These are phyloP conservation scores for Thunnus maccoyii DNA, from an alignment of 2,113 vertebrate species.

Conservation along the genomic window DNA sequence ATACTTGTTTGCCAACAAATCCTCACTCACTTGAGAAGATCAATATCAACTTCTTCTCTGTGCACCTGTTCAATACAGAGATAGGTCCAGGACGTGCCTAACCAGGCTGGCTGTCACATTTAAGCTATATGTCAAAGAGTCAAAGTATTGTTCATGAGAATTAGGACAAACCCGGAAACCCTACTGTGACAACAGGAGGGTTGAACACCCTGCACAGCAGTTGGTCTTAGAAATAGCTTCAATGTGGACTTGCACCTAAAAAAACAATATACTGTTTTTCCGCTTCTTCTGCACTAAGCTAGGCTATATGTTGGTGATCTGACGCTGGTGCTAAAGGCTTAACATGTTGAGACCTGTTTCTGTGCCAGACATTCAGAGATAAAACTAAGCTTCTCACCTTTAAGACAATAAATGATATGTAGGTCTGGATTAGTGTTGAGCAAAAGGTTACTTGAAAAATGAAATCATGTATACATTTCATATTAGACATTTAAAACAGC, in stretches of 20 bases:
- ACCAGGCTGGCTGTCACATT: neutral
- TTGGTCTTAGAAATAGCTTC: neutral
- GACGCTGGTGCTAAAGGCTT: too few relatives aligned
- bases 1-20: conserved; percentile 19
- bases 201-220: neutral
- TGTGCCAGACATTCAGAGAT: too few relatives aligned
- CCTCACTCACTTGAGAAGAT: neutral
- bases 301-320: too few relatives aligned
- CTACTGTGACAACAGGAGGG: neutral
- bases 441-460: too few relatives aligned
- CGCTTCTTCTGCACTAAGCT: too few relatives aligned
- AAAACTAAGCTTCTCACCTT: too few relatives aligned
- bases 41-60: conserved; percentile 2
- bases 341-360: too few relatives aligned
- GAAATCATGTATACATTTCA: too few relatives aligned
- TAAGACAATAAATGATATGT: too few relatives aligned
- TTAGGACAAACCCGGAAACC: neutral
- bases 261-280: too few relatives aligned
- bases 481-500: too few relatives aligned
- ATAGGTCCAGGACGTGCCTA: neutral
- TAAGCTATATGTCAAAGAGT: neutral
- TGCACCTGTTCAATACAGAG: neutral
- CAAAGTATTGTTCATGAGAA: neutral
- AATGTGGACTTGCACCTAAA: neutral
- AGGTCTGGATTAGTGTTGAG: too few relatives aligned